A percentile compares a stretch with the other conserved stretches of the same genome.
phyloP scores from a whole-genome alignment of 2,113 vertebrate species.

The Pristiophorus japonicus region DNA sequence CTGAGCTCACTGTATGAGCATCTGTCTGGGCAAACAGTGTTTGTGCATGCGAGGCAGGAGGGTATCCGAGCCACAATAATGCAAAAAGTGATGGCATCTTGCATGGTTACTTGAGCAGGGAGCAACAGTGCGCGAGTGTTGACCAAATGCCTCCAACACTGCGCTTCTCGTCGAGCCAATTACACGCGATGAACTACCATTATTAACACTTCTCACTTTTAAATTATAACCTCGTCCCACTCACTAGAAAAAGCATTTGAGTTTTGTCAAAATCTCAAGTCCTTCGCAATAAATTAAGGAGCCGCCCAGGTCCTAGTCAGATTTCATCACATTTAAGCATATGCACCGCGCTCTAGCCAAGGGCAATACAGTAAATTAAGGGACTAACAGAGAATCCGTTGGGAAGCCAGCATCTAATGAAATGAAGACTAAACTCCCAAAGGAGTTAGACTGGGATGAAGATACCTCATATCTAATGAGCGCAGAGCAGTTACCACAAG shows the following conservation, averaged over 20 bases:
- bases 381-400: conserved; percentile 77
- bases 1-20: not conserved
- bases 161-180: not conserved
- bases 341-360: conserved; percentile 67
- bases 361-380: conserved; percentile 85
- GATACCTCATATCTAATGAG: conserved; percentile 59
- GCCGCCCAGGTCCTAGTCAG: conserved; percentile 67
- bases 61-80: not conserved
- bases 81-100: too few species aligned
- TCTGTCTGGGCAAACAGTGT: too few species aligned
- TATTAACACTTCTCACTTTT: not conserved
- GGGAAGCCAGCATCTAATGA: conserved; percentile 80
- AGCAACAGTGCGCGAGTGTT: not conserved
- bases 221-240: not conserved
- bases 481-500: conserved; percentile 12
- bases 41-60: not conserved
- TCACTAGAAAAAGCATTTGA: not conserved
- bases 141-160: not conserved
- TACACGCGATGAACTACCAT: not conserved
- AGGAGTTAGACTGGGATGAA: conserved; percentile 64
- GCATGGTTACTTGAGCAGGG: not conserved
- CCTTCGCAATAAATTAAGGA: conserved; percentile 57
- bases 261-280: conserved; percentile 42
- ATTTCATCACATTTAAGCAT: conserved; percentile 65
- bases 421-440: conserved; percentile 70